A percentile compares a stretch with the other conserved stretches of the same genome.
Evolutionary conservation across 2,113 vertebrate species (phyloP).

Genomic region (Centropus unirufus): DNA sequence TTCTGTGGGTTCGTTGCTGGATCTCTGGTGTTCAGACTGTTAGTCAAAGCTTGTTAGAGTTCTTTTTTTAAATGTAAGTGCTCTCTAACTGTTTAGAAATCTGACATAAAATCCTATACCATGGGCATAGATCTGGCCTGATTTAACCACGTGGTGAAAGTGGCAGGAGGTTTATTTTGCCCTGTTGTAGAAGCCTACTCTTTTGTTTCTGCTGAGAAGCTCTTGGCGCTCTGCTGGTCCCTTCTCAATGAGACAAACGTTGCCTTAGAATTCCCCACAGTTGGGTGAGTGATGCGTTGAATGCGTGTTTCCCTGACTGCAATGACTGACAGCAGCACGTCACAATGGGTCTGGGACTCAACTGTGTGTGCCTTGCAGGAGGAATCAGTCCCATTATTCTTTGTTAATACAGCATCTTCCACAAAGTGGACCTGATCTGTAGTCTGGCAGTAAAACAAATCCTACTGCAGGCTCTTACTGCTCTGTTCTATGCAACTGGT

Average conservation of each 20-base stretch:
- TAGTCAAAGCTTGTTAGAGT: background rate
- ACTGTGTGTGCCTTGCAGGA: background rate
- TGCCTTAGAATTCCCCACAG: background rate
- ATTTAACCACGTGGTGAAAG: background rate
- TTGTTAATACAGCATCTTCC: background rate
- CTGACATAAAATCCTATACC: background rate
- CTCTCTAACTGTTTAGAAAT: background rate
- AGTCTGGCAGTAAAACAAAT: background rate
- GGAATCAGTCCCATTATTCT: background rate
- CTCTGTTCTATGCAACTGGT: background rate
- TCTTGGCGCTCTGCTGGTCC: background rate
- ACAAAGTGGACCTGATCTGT: background rate
- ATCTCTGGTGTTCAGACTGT: background rate
- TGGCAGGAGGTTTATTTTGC: constrained; percentile 2
- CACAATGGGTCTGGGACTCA: background rate
- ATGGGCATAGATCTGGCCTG: background rate
- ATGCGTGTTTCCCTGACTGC: accelerated
- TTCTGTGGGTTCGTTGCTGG: background rate
- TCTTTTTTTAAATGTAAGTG: background rate
- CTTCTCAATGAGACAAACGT: background rate
- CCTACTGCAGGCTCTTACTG: background rate
- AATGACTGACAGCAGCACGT: background rate
- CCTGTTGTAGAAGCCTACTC: background rate
- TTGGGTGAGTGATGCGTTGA: background rate
- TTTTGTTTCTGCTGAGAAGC: background rate